A percentile compares a stretch with the other conserved stretches of the same genome.
phyloP scores from a whole-genome alignment of 2,888 invertebrate genomes.

The Psylliodes chrysocephalus region DNA sequence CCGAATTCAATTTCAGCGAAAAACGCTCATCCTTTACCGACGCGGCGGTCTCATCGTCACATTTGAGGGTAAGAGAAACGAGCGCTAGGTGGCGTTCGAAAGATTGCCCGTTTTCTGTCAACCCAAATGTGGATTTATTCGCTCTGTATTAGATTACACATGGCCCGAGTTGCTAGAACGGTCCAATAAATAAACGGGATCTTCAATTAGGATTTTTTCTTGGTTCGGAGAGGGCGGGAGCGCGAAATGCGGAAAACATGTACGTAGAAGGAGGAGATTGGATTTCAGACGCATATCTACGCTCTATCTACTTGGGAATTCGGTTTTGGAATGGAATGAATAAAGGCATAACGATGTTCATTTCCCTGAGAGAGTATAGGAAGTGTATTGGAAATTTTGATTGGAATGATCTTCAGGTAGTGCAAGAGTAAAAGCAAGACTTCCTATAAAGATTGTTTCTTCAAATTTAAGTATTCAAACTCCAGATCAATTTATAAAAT shows the following conservation, averaged over 20 bases:
- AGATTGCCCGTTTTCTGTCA: conserved; percentile 64
- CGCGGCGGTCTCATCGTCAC: conserved; percentile 35
- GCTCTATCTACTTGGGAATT: background rate
- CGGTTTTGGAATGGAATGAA: background rate
- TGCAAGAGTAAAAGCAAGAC: too few relatives aligned
- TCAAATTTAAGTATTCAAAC: too few relatives aligned
- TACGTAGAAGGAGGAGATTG: conserved; percentile 44
- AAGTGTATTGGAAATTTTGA: background rate
- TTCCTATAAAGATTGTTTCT: too few relatives aligned
- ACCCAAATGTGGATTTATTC: conserved; percentile 67
- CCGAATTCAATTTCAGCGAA: conserved; percentile 24
- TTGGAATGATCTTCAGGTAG: too few relatives aligned
- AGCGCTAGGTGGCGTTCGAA: conserved; percentile 51
- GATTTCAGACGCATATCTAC: conserved; percentile 39
- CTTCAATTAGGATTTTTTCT: conserved; percentile 62
- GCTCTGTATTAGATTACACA: conserved; percentile 67
- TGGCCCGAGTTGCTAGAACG: conserved; percentile 59
- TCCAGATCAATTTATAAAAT: too few relatives aligned
- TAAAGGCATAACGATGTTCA: background rate
- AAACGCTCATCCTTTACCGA: conserved; percentile 20
- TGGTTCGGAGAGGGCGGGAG: conserved; percentile 41
- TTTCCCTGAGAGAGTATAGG: background rate
- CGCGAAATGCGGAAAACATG: conserved; percentile 51
- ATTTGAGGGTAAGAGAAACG: conserved; percentile 40
- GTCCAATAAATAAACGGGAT: conserved; percentile 63